These are phyloP conservation scores for Cynoglossus semilaevis DNA, from an alignment of 2,113 vertebrate species.

Conservation along the genomic window DNA sequence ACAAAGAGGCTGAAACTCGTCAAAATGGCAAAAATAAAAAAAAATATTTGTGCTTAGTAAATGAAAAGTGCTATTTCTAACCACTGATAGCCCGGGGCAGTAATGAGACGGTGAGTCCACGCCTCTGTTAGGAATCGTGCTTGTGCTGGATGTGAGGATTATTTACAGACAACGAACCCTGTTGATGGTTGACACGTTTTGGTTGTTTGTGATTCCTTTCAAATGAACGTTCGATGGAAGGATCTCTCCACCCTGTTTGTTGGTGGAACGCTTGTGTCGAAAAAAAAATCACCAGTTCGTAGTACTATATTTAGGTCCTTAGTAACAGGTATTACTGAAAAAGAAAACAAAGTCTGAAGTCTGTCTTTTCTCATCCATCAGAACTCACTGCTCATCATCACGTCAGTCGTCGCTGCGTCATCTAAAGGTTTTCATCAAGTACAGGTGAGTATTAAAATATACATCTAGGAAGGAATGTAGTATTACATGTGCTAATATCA, in stretches of 20 bases:
- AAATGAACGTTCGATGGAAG: conserved; percentile 15
- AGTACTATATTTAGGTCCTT: no score
- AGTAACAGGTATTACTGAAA: no score
- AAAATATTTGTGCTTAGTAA: conserved; percentile 67
- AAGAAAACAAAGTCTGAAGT: no score
- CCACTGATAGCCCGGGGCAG: conserved; percentile 7
- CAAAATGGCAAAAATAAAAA: conserved; percentile 42
- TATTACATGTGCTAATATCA: conserved; percentile 39
- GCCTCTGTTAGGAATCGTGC: conserved; percentile 25
- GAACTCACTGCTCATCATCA: conserved; percentile 3
- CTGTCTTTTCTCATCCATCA: not conserved
- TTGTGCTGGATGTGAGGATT: conserved; percentile 45
- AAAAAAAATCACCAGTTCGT: no score
- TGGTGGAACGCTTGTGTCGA: no score
- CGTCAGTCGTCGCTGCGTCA: conserved; percentile 35
- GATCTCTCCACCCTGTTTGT: no score
- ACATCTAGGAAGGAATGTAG: conserved; percentile 52
- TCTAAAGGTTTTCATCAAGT: conserved; percentile 45
- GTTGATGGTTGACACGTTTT: conserved; percentile 36
- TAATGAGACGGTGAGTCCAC: not conserved
- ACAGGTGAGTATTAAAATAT: conserved; percentile 46
- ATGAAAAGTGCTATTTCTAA: conserved; percentile 72
- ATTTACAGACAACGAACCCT: conserved; percentile 55
- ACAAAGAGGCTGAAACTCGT: conserved; percentile 43
- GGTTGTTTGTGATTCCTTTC: conserved; percentile 59